Percentiles rank a stretch among this genome's conserved stretches.
Conservation (phyloP, 2,113 vertebrate genomes). For the Notothenia coriiceps region DNA sequence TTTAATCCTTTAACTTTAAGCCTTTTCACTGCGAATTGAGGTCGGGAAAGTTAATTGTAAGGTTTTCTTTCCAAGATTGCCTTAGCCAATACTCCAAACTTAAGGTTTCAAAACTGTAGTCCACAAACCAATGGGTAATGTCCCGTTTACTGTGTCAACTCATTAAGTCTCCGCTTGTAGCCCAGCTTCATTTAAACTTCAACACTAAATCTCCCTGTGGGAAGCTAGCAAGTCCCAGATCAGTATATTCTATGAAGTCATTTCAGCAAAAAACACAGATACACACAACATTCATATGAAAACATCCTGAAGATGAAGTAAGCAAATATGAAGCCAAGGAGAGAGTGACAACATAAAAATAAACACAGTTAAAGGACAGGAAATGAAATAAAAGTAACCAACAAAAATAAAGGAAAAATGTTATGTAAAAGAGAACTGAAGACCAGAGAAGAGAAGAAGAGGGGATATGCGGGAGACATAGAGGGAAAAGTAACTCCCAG, state of each 20-base stretch:
- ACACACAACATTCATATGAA: background rate
- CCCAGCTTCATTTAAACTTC: no score
- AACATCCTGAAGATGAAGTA: constrained; percentile 1
- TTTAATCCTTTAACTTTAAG: no score
- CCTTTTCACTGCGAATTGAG: no score
- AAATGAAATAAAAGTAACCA: background rate
- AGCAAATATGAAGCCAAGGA: background rate
- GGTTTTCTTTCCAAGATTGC: no score
- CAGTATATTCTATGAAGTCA: background rate
- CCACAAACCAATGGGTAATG: no score
- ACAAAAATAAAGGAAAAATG: constrained; percentile 7
- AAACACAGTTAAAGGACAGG: constrained; percentile 10
- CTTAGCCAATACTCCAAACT: no score
- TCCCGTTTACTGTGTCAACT: no score
- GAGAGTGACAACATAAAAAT: background rate
- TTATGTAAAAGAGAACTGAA: no score
- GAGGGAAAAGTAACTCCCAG: constrained; percentile 40
- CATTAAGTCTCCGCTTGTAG: no score
- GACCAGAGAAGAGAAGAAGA: background rate
- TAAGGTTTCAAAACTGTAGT: no score
- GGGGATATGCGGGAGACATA: background rate
- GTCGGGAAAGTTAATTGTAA: no score
- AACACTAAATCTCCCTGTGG: background rate
- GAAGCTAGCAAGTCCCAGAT: background rate
- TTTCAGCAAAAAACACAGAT: background rate